Evolutionary conservation across 2,888 invertebrate genomes (phyloP), one percentile per base, ranked within the genome.

Genomic region (Plagiodera versicolora): DNA sequence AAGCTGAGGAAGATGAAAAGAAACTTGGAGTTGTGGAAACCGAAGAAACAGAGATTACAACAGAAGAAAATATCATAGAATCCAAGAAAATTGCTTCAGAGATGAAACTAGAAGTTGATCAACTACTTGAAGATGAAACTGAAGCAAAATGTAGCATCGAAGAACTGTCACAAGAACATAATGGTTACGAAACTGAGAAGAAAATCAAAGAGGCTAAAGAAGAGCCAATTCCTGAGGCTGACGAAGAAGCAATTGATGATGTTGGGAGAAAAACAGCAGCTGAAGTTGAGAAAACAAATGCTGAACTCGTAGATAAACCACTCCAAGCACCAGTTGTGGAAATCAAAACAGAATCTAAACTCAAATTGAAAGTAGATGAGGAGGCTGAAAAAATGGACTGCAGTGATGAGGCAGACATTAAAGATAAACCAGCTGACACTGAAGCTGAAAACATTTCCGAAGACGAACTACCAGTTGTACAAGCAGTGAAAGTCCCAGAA

Each of bases 381-480:
- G 39, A 48, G 44, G 17, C 2, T 14, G 24, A 49, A 49, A 11
- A 61, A 20, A 30, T 10, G 39, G 39, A 39, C n/a, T 10, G 14
- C 39, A 39, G 4, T 14, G 39, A 39, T 14, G 30, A 61, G 16
- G 48, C 20, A 49, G 54, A 56, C 16, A 61, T 60, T 48, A 35
- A 53, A 14, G 54, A 56, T 28, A 60, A 63, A 61, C 57, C 57
- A 51, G 59, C 83, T 79, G 90, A 90, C 69, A 89, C 90, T 51
- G 92, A 92, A 76, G 91, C 92, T 0, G 93, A 93, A 81, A 89
- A 90, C 58, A 91, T 93, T 45, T 92, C 92, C 0, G 92, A 92
- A 78, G 92, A 93, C 79, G 92, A 92, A 78, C 75, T 92, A 24
- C 91, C 91, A 0, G 83, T 83, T 28, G 87, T 90, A 1, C 85